These are phyloP conservation scores for Drosophila hydei DNA, from an alignment of 1,140 invertebrate species.

Conservation along the genomic window DNA sequence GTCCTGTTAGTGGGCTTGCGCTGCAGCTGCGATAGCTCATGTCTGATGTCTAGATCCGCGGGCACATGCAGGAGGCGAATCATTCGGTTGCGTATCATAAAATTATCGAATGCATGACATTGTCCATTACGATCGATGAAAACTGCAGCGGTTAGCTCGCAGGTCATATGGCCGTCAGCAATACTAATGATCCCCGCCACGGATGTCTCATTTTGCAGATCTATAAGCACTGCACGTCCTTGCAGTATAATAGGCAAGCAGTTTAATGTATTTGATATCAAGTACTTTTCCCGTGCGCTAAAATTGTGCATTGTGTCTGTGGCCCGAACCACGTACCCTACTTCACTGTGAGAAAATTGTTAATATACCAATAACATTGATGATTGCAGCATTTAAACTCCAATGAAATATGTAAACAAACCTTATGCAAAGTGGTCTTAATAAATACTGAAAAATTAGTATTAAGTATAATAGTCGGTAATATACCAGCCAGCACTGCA, in stretches of 20 bases:
- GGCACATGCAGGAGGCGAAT: slow-evolving; percentile 75
- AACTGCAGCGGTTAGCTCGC: slow-evolving; percentile 63
- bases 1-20: slow-evolving; percentile 16
- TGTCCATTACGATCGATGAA: slow-evolving; percentile 71
- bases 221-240: slow-evolving; percentile 73
- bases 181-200: slow-evolving; percentile 66
- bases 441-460: not conserved
- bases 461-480: too few relatives aligned
- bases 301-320: slow-evolving; percentile 50
- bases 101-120: slow-evolving; percentile 70
- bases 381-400: not conserved
- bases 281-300: slow-evolving; percentile 65
- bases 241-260: slow-evolving; percentile 68
- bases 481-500: too few relatives aligned
- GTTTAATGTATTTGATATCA: slow-evolving; percentile 69
- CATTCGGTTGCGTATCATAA: slow-evolving; percentile 74
- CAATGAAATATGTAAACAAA: slow-evolving; percentile 18
- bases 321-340: not conserved
- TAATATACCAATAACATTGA: not conserved
- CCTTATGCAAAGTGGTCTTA: not conserved
- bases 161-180: slow-evolving; percentile 74
- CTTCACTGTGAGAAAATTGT: not conserved
- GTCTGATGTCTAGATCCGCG: slow-evolving; percentile 41
- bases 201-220: slow-evolving; percentile 73
- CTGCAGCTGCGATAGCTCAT: slow-evolving; percentile 44